phyloP scores from a whole-genome alignment of 2,888 invertebrate species.

The Pyralis farinalis region DNA sequence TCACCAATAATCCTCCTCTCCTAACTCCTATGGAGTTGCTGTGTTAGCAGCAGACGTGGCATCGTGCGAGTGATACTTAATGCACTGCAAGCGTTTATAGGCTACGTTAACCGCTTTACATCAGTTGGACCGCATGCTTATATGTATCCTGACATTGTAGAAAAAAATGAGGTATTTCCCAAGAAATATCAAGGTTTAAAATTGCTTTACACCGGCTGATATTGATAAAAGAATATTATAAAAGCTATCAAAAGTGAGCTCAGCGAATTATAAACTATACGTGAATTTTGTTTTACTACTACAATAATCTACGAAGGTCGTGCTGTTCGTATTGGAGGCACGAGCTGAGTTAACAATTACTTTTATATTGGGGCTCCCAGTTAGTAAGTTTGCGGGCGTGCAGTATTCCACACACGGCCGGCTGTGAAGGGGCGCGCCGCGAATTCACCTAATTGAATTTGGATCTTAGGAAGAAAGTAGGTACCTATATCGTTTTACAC shows the following conservation, averaged over 20 bases:
- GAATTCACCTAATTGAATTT: slow-evolving; percentile 30
- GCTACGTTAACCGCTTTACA: too few relatives aligned
- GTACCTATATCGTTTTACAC: neutral
- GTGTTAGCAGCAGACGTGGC: too few relatives aligned
- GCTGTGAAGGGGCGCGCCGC: slow-evolving; percentile 14
- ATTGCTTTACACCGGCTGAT: neutral
- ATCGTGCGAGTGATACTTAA: too few relatives aligned
- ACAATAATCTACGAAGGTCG: slow-evolving; percentile 2
- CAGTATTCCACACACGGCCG: slow-evolving; percentile 25
- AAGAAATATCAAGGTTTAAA: too few relatives aligned
- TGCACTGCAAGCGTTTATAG: too few relatives aligned
- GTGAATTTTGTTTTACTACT: slow-evolving; percentile 9
- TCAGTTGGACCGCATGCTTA: too few relatives aligned
- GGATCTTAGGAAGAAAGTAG: slow-evolving; percentile 15
- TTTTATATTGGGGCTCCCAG: slow-evolving; percentile 23
- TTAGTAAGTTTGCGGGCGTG: slow-evolving; percentile 26
- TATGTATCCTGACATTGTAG: too few relatives aligned
- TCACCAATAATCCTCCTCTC: too few relatives aligned
- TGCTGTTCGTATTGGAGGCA: slow-evolving; percentile 23
- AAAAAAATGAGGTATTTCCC: too few relatives aligned
- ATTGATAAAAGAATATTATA: neutral
- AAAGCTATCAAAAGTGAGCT: neutral
- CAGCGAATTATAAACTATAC: slow-evolving; percentile 3
- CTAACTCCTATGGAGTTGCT: too few relatives aligned
- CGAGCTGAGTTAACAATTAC: slow-evolving; percentile 29